These are phyloP conservation scores for Apeltes quadracus DNA, from an alignment of 2,113 vertebrate genomes.

Conservation along the genomic window DNA sequence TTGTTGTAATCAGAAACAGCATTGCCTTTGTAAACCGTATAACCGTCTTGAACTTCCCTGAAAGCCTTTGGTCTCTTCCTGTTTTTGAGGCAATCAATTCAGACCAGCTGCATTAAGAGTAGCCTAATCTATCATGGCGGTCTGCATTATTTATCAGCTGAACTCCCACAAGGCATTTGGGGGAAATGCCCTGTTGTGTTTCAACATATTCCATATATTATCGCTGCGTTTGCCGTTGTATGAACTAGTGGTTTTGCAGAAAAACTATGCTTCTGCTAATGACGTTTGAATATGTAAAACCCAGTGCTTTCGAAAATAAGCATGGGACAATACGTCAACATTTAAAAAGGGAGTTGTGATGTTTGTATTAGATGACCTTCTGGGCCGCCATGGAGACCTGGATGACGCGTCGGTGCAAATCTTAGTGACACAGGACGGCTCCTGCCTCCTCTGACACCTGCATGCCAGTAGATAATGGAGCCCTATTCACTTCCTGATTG, in stretches of 20 bases:
- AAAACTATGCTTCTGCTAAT: conserved; percentile 23
- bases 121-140: conserved; percentile 60
- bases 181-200: conserved; percentile 33
- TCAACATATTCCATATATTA: conserved; percentile 21
- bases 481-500: conserved; percentile 57
- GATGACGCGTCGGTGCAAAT: conserved; percentile 40
- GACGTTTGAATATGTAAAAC: conserved; percentile 33
- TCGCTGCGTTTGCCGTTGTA: conserved; percentile 13
- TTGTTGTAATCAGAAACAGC: background rate
- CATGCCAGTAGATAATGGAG: conserved; percentile 51
- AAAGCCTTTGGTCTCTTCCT: conserved; percentile 56
- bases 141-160: conserved; percentile 74
- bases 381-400: conserved; percentile 33
- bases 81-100: conserved; percentile 57
- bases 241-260: conserved; percentile 18
- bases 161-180: conserved; percentile 55
- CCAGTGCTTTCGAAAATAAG: conserved; percentile 7
- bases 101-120: conserved; percentile 66
- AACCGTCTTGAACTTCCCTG: conserved; percentile 44
- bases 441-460: conserved; percentile 48
- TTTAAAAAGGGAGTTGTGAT: conserved; percentile 18
- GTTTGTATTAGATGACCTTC: conserved; percentile 41
- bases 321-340: conserved; percentile 21
- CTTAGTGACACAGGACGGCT: conserved; percentile 32
- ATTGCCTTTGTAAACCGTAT: conserved; percentile 1